phyloP scores from a whole-genome alignment of 2,888 invertebrate species.

The Platerodrilus igneus region DNA sequence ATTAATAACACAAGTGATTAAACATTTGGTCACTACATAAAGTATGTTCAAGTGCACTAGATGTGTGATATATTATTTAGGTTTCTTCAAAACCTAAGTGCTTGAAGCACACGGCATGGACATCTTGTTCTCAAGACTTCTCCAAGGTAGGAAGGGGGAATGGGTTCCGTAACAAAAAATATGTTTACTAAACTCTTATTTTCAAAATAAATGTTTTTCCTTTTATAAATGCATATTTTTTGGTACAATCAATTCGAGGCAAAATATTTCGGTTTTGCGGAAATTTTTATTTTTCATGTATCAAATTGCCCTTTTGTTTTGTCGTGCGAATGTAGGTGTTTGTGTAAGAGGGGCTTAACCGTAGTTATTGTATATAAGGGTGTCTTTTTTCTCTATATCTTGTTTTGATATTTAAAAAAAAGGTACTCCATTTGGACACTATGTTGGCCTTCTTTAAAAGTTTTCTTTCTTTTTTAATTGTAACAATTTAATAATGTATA shows the following conservation, averaged over 20 bases:
- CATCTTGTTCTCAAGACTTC: conserved; percentile 15
- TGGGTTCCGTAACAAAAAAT: conserved; percentile 42
- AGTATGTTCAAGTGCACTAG: no score
- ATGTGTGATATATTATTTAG: no score
- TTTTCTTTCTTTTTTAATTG: conserved; percentile 47
- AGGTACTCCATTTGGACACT: conserved; percentile 29
- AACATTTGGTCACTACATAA: no score
- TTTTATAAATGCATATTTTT: conserved; percentile 35
- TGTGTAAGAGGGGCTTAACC: conserved; percentile 18
- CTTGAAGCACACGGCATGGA: conserved; percentile 7
- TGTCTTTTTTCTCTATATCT: conserved; percentile 16
- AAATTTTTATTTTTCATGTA: conserved; percentile 30
- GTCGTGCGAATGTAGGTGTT: conserved; percentile 42
- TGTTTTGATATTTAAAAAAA: conserved; percentile 1
- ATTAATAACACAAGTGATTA: conserved; percentile 1
- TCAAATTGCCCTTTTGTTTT: conserved; percentile 35
- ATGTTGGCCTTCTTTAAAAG: conserved; percentile 49
- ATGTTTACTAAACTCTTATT: conserved; percentile 1
- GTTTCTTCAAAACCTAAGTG: no score
- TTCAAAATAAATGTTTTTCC: conserved; percentile 10
- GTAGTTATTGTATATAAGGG: conserved; percentile 13
- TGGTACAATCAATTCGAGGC: conserved; percentile 42
- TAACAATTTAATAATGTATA: conserved; percentile 37
- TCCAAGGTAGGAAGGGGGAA: conserved; percentile 48
- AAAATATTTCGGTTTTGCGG: conserved; percentile 45